Base-by-base conservation (phyloP, 1,140 invertebrate species). In the Thalassaphorura encarpata region DNA sequence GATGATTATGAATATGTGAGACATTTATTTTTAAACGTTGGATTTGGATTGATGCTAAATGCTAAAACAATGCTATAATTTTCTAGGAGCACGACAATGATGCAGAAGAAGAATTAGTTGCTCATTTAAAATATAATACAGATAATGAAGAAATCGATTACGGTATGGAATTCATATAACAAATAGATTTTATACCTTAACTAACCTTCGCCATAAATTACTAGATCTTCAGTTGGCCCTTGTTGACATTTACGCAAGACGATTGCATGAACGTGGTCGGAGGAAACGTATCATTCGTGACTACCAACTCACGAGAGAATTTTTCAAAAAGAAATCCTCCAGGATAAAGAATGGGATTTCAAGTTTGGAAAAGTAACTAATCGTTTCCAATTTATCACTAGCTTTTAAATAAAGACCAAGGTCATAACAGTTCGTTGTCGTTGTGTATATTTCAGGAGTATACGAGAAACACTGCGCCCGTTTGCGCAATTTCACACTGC, bases 1-100 rank as follows among this genome's bases (percentile, higher is more conserved):
- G 91, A 96, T 79, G 92, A 96, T 71, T 97, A 93, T 78, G 92
- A 97, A 78, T 62, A n/a, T n/a, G n/a, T n/a, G n/a, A n/a, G n/a
- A n/a, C n/a, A n/a, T n/a, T n/a, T n/a, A n/a, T n/a, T n/a, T n/a
- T n/a, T n/a, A n/a, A n/a, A n/a, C n/a, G n/a, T n/a, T n/a, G n/a
- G n/a, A n/a, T n/a, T n/a, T n/a, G n/a, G n/a, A n/a, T n/a, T n/a
- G n/a, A n/a, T n/a, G n/a, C n/a, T n/a, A n/a, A n/a, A n/a, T n/a
- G n/a, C n/a, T n/a, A n/a, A n/a, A n/a, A n/a, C n/a, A n/a, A n/a
- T n/a, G n/a, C n/a, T n/a, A n/a, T n/a, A n/a, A n/a, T n/a, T n/a
- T n/a, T n/a, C n/a, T n/a, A 87, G 82, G 91, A 95, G 73, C 89
- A 86, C 74, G 89, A 95, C 70, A 89, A 90, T 71, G 86, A 88